Evolutionary conservation across 64 coral and sea anemone species (phyloP).

Genomic region (Montipora foliosa): DNA sequence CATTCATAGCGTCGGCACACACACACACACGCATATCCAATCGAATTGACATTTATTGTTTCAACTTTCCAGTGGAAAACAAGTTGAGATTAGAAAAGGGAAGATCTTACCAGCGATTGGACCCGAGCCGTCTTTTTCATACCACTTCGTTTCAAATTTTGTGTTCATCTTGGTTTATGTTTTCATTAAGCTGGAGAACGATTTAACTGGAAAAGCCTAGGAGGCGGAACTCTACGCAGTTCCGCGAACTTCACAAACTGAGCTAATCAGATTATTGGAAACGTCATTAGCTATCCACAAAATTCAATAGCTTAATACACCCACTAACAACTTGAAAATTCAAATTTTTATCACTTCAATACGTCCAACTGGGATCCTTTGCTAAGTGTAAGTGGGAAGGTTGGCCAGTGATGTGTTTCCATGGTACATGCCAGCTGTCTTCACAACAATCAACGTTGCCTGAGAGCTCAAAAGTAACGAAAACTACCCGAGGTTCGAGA

Average conservation of each 20-base stretch:
- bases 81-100: no score
- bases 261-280: background rate
- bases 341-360: background rate
- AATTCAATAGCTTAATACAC: background rate
- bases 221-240: no score
- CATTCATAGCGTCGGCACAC: no score
- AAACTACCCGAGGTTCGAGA: no score
- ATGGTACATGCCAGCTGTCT: no score
- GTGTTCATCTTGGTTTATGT: background rate
- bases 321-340: background rate
- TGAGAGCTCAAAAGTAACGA: no score
- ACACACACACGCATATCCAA: no score
- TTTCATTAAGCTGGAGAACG: background rate
- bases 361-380: background rate
- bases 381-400: background rate
- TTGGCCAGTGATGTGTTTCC: background rate
- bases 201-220: no score
- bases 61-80: no score
- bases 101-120: slow-evolving; percentile 33
- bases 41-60: background rate
- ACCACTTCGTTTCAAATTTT: background rate
- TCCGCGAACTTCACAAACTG: background rate
- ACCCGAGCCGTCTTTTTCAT: background rate
- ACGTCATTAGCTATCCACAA: background rate
- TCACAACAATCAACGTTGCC: no score